Conservation (phyloP, 2,888 invertebrate genomes). For the Dysmachus trigonus region DNA sequence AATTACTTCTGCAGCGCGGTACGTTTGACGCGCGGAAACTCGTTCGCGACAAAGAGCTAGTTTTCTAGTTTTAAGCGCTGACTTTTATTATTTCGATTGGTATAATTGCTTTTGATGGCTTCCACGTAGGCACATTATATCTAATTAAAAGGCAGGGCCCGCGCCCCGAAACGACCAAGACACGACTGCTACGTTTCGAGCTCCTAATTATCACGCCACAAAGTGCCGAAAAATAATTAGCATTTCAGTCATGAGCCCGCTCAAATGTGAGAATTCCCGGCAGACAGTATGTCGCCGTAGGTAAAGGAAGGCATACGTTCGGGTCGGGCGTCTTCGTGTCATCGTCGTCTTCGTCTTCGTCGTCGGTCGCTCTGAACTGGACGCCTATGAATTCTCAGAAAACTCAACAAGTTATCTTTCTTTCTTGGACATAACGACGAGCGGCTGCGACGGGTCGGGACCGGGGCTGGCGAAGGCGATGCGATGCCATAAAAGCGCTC, state of each 20-base stretch:
- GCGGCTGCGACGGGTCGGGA: not conserved
- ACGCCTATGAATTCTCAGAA: slow-evolving; percentile 53
- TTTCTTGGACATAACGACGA: slow-evolving; percentile 50
- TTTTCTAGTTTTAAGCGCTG: no score
- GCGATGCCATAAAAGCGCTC: slow-evolving; percentile 22
- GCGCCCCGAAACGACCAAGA: not conserved
- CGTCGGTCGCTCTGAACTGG: slow-evolving; percentile 43
- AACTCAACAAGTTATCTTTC: slow-evolving; percentile 53
- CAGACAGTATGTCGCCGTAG: slow-evolving; percentile 45
- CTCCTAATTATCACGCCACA: slow-evolving; percentile 15
- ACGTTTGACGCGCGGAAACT: not conserved
- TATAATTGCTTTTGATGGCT: not conserved
- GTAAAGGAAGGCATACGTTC: slow-evolving; percentile 34
- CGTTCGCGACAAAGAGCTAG: not conserved
- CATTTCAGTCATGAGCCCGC: slow-evolving; percentile 35
- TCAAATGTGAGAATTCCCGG: slow-evolving; percentile 10
- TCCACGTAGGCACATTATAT: not conserved
- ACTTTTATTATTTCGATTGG: not conserved
- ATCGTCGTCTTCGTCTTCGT: slow-evolving; percentile 44
- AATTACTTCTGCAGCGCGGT: not conserved
- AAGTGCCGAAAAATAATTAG: slow-evolving; percentile 40
- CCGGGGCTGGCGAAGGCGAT: not conserved
- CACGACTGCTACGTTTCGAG: not conserved
- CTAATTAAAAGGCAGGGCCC: not conserved
- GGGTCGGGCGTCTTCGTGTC: slow-evolving; percentile 48